These are phyloP conservation scores for Caiman crocodilus DNA, from an alignment of 2,797 vertebrate genomes.

Conservation along the genomic window DNA sequence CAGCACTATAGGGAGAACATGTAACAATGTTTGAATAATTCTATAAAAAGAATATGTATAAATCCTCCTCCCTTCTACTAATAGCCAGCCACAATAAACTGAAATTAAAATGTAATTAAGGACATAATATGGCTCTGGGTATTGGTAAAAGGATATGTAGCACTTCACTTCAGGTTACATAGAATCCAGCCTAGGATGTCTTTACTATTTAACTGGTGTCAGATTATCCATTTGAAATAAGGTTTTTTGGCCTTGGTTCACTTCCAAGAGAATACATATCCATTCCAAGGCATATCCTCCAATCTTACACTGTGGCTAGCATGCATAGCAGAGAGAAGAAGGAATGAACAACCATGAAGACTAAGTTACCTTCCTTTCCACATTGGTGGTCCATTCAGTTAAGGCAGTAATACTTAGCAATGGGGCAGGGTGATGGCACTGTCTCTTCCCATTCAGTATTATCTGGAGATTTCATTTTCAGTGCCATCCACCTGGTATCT, in stretches of 20 bases:
- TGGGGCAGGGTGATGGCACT: not conserved
- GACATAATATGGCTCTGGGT: not conserved
- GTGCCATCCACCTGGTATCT: not conserved
- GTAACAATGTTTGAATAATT: not conserved
- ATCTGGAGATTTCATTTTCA: not conserved
- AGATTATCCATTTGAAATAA: not conserved
- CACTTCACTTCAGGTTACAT: not conserved
- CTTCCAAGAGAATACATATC: not conserved
- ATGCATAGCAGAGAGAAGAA: not conserved
- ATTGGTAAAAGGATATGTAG: not conserved
- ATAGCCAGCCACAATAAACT: not conserved
- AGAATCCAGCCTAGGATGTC: not conserved
- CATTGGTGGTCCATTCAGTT: not conserved
- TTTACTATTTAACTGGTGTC: not conserved
- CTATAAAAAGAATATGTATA: not conserved
- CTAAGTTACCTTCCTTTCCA: not conserved
- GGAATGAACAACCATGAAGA: not conserved
- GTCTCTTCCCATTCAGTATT: not conserved
- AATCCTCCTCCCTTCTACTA: not conserved
- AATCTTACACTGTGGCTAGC: not conserved
- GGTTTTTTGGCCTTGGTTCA: not conserved
- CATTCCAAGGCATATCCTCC: not conserved
- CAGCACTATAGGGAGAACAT: not conserved
- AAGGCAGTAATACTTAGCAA: not conserved
- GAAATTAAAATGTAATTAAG: not conserved